These are phyloP conservation scores for Nemopilema nomurai DNA, from an alignment of 30 jellyfish, hydroid and myxozoan genomes.

Conservation along the genomic window DNA sequence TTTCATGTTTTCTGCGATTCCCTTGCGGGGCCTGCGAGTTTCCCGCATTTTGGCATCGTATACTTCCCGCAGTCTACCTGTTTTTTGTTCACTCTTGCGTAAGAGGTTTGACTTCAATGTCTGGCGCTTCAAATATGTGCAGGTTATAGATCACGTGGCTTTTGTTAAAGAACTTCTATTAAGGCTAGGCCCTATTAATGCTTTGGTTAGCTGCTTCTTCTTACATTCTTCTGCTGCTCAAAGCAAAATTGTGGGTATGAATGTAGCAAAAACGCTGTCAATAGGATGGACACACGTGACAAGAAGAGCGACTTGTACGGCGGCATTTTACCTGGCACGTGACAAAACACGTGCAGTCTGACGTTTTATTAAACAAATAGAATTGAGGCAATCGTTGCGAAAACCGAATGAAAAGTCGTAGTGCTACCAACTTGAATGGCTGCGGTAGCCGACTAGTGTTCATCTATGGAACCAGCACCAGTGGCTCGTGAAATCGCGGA, in stretches of 20 bases:
- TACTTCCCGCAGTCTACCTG: neutral
- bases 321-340: neutral
- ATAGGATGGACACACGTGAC: neutral
- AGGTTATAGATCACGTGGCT: constrained; percentile 6
- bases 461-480: neutral
- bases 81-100: constrained; percentile 1
- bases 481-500: neutral
- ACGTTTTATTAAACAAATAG: neutral
- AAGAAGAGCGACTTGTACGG: neutral
- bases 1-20: too few relatives aligned
- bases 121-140: neutral
- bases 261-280: neutral
- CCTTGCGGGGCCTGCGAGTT: neutral
- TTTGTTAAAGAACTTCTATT: neutral
- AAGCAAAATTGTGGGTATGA: neutral
- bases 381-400: neutral
- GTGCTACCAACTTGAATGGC: neutral
- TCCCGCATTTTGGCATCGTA: neutral
- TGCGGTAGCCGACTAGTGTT: neutral
- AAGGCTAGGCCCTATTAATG: neutral
- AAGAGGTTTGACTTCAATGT: neutral
- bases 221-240: neutral
- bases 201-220: neutral
- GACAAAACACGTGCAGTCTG: neutral
- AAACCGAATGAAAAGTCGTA: neutral